Percentiles rank a stretch among this genome's conserved stretches.
Conservation (phyloP, 2,888 invertebrate genomes). For the Caenorhabditis wallacei region DNA sequence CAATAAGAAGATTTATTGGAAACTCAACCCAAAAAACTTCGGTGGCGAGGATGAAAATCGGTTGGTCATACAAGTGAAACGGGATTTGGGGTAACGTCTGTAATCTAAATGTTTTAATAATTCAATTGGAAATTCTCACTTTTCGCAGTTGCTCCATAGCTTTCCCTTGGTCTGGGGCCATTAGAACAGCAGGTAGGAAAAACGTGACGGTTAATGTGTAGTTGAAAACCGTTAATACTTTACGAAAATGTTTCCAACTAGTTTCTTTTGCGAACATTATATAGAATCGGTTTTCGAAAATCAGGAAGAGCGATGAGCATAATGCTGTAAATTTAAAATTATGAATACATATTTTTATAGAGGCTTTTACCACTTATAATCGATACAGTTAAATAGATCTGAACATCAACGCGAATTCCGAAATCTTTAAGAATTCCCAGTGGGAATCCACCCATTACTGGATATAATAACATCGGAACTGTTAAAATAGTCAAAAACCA, state of each 20-base stretch:
- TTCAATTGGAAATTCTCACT: neutral
- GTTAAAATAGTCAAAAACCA: neutral
- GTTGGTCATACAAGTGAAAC: neutral
- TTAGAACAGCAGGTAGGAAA: neutral
- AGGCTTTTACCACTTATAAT: neutral
- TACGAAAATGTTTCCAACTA: neutral
- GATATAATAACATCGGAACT: neutral
- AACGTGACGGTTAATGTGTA: neutral
- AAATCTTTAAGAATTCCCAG: slow-evolving; percentile 1
- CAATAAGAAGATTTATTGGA: neutral
- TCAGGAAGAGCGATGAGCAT: neutral
- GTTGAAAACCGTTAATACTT: neutral
- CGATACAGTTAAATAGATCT: neutral
- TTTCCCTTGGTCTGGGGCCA: neutral
- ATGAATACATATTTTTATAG: no score
- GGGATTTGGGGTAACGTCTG: neutral
- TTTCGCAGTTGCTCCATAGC: neutral
- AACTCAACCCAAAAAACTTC: neutral
- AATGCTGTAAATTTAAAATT: no score
- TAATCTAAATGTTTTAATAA: neutral
- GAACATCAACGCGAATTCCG: neutral
- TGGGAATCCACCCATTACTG: slow-evolving; percentile 2
- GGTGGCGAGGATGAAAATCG: neutral
- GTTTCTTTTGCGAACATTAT: neutral
- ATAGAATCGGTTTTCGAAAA: neutral